A percentile compares a stretch with the other conserved stretches of the same genome.
phyloP scores from a whole-genome alignment of 2,888 invertebrate genomes.

The Plebejus melissa region DNA sequence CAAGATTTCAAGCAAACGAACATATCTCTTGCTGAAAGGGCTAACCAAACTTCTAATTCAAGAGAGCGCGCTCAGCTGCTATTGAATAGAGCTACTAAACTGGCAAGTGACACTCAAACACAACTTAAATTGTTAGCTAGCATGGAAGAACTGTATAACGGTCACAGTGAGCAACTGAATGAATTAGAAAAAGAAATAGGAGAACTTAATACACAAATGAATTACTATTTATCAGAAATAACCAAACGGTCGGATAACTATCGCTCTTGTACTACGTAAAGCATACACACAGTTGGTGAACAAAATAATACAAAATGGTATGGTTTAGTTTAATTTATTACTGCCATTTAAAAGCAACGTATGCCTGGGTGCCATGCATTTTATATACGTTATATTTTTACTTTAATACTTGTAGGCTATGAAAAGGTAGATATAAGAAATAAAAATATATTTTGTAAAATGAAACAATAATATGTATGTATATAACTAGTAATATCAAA shows the following conservation, averaged over 20 bases:
- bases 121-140: slow-evolving; percentile 85
- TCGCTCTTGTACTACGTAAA: slow-evolving; percentile 77
- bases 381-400: not conserved
- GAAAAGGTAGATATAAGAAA: not conserved
- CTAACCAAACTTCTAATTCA: slow-evolving; percentile 86
- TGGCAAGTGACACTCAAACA: slow-evolving; percentile 88
- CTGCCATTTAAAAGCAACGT: not conserved
- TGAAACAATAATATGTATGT: not conserved
- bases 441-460: not conserved
- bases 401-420: not conserved
- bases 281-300: not conserved
- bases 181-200: slow-evolving; percentile 81
- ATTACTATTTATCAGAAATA: slow-evolving; percentile 80
- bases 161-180: slow-evolving; percentile 80
- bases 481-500: not conserved
- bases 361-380: not conserved
- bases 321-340: not conserved
- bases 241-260: slow-evolving; percentile 81
- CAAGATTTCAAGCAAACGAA: slow-evolving; percentile 86
- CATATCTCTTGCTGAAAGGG: slow-evolving; percentile 84
- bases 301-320: not conserved
- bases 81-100: slow-evolving; percentile 87
- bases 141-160: slow-evolving; percentile 84
- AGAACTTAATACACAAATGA: slow-evolving; percentile 81
- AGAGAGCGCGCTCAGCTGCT: slow-evolving; percentile 88